Base-by-base conservation (phyloP, 2,797 vertebrate species). In the Pangasius krempfi region DNA sequence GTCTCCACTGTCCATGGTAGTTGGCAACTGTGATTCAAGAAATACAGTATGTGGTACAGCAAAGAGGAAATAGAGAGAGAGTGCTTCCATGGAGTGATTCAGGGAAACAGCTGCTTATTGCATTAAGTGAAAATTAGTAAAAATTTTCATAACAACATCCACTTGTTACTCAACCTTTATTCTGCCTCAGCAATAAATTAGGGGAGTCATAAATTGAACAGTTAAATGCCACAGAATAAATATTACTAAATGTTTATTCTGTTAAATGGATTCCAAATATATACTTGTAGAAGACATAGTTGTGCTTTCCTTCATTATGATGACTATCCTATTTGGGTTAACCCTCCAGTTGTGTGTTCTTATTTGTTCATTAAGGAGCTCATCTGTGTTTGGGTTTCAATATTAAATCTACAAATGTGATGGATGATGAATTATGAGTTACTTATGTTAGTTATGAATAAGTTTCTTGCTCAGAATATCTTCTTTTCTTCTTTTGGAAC, bases 51-150 rank as follows among this genome's bases (percentile, higher is more conserved):
- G 85, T 79, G 81, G 81, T 44, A 72, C 56, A 85, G 89, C 52
- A 89, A 88, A 89, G 64, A 89, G 81, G 87, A 91, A 92, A 89
- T 40, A 18, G 25, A 64, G 54, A 64, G 52, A 56, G n/a, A 56
- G n/a, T 79, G 54, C 79, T 60, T 81, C 20, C 22, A 81, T 25
- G 10, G 10, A 81, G 9, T 14, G 18, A 81, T 81, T 58, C 54
- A 81, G 22, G 54, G 50, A 25, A 80, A 60, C 12, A 81, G 80
- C 62, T 82, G 37, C 56, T 62, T 62, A n/a, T 6, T 62, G 37
- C 25, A 58, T 54, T 58, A 37, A 58, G 33, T 58, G 33, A 47
- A 47, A 47, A 9, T 9, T 9, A 9, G 1, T 9, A 9, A 9
- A 25, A 50, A 76, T 50, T 50, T n/a, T 76, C 13, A 50, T 50